phyloP scores from a whole-genome alignment of 2,113 vertebrate species.

The Callionymus lyra region DNA sequence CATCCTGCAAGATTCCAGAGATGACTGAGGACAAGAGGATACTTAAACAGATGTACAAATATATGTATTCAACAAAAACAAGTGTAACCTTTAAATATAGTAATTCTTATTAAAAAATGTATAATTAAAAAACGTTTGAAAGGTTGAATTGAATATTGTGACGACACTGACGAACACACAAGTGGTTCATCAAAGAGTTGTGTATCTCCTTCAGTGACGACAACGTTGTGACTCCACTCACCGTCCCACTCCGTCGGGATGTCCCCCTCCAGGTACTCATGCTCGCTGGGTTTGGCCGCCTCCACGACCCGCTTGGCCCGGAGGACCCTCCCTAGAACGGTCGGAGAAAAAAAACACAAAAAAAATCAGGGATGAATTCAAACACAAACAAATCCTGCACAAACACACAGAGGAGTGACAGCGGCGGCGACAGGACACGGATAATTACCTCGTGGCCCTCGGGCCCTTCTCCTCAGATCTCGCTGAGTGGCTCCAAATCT shows the following conservation, averaged over 20 bases:
- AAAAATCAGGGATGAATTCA: constrained; percentile 25
- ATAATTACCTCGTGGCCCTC: constrained; percentile 66
- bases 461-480: constrained; percentile 66
- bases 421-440: constrained; percentile 58
- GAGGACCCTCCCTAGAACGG: constrained; percentile 69
- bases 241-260: constrained; percentile 95
- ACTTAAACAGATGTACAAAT: too few relatives aligned
- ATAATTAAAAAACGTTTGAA: too few relatives aligned
- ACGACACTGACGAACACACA: too few relatives aligned
- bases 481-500: constrained; percentile 68
- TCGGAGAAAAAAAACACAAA: constrained; percentile 19
- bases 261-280: constrained; percentile 72
- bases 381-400: constrained; percentile 29
- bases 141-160: too few relatives aligned
- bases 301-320: constrained; percentile 78
- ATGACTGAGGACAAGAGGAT: too few relatives aligned
- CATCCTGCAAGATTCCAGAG: too few relatives aligned
- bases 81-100: too few relatives aligned
- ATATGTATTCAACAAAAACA: too few relatives aligned
- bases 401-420: constrained; percentile 54
- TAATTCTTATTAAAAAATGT: too few relatives aligned
- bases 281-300: constrained; percentile 64
- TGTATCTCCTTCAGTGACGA: constrained; percentile 7
- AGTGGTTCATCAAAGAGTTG: too few relatives aligned
- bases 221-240: constrained; percentile 51